Evolutionary conservation across 92 coral and sea anemone genomes (phyloP), one percentile per base, ranked within the genome.

Genomic region (Isaurus tuberculatus): DNA sequence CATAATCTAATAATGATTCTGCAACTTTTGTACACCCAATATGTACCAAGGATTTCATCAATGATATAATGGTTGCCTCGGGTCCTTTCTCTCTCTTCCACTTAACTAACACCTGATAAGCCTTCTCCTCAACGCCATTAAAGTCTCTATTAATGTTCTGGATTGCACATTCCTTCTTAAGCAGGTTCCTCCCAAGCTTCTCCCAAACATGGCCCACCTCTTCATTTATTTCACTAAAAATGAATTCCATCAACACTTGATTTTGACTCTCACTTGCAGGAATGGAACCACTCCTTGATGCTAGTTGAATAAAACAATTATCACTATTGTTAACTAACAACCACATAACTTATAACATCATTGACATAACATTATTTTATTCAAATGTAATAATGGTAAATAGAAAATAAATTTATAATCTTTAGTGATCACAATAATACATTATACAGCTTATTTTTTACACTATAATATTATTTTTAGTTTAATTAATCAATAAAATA

Each of bases 111-210:
- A 95, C 60, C 66, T 94, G 98, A 73, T 80, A 91, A 5, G 98
- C 94, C 33, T 90, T 93, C 84, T 95, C 98, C 17, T 88, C 69
- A 14, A 88, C 96, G 81, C 90, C 72, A 2, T 71, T 72, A 83
- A 73, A 88, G 63, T 95, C 98, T 34, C 64, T 92, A 63, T 94
- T 88, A 42, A 95, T 95, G 57, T 94, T 92, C 34, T 90, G 84
- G 82, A 95, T 89, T 1, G 90, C 44, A 80, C 95, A 88, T 51
- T 86, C 98, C 43, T 73, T 95, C 1, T 75, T 69, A 4, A 86
- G 70, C 29, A 95, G 72, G 36, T 83, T 65, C 14, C 94, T 85
- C 23, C 98, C 98, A 53, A 92, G 85, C 29, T 72, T 89, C 85
- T 79, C 92, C 98, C 98, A 95, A 34, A 85, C 86, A 10, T 77